phyloP scores from a whole-genome alignment of 2,797 vertebrate genomes.

The Mus minutoides region DNA sequence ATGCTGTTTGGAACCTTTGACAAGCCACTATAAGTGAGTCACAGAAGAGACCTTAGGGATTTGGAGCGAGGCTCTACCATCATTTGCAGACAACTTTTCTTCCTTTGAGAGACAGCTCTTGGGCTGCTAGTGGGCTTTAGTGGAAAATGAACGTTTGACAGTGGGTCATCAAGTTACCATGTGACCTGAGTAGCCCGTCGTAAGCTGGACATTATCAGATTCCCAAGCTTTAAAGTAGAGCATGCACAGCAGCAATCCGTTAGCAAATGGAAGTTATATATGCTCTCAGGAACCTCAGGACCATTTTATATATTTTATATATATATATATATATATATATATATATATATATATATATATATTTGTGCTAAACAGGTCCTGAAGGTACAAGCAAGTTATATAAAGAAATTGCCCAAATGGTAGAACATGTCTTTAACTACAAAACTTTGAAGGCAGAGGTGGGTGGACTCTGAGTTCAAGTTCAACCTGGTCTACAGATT shows the following conservation, averaged over 20 bases:
- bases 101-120: background rate
- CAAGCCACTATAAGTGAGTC: background rate
- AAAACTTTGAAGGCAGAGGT: background rate
- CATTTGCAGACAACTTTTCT: background rate
- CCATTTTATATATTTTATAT: too few relatives aligned
- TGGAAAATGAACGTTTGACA: background rate
- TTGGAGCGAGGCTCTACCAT: background rate
- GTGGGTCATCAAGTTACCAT: background rate
- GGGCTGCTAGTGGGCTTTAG: background rate
- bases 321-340: too few relatives aligned
- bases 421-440: background rate
- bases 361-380: background rate
- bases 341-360: background rate
- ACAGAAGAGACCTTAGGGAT: too few relatives aligned
- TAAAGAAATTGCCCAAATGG: background rate
- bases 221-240: background rate
- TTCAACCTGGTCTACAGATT: background rate
- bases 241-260: background rate
- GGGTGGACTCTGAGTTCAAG: background rate
- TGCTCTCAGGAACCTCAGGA: too few relatives aligned
- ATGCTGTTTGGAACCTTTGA: background rate
- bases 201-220: background rate
- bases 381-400: background rate
- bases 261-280: background rate
- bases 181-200: background rate